Conservation (phyloP, 2,113 vertebrate species). For the Ochotona princeps region DNA sequence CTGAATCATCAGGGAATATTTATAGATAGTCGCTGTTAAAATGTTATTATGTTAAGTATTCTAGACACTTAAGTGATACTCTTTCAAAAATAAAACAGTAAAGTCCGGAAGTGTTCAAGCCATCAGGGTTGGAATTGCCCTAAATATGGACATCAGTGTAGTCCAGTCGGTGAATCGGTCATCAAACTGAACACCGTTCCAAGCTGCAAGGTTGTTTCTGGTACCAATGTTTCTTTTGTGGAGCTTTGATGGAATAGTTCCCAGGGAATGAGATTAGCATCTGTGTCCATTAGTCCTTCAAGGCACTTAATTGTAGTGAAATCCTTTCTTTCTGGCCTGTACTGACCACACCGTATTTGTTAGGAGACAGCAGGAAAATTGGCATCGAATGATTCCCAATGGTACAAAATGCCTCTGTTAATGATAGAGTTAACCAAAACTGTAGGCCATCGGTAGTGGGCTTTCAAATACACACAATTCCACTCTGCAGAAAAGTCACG, state of each 20-base stretch:
- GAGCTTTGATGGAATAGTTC: background rate
- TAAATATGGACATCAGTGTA: background rate
- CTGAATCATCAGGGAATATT: slow-evolving; percentile 8
- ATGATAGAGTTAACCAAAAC: background rate
- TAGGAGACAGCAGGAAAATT: background rate
- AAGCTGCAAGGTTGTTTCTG: background rate
- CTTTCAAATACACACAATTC: background rate
- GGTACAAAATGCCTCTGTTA: slow-evolving; percentile 2
- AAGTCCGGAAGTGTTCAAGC: background rate
- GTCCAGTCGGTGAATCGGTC: background rate
- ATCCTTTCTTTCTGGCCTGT: background rate
- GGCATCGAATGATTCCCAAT: background rate
- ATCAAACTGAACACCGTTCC: background rate
- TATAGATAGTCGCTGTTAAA: background rate
- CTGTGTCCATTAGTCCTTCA: background rate
- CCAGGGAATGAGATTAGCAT: background rate
- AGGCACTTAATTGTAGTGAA: slow-evolving; percentile 4
- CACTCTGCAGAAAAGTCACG: too few species aligned
- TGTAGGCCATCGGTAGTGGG: background rate
- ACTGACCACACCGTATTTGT: background rate
- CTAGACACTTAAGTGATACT: background rate
- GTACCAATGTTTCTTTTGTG: background rate
- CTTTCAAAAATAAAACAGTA: background rate
- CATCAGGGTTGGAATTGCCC: background rate
- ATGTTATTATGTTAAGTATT: background rate